Base-by-base conservation (phyloP, 2,113 vertebrate genomes). In the Mormoops blainvillei region DNA sequence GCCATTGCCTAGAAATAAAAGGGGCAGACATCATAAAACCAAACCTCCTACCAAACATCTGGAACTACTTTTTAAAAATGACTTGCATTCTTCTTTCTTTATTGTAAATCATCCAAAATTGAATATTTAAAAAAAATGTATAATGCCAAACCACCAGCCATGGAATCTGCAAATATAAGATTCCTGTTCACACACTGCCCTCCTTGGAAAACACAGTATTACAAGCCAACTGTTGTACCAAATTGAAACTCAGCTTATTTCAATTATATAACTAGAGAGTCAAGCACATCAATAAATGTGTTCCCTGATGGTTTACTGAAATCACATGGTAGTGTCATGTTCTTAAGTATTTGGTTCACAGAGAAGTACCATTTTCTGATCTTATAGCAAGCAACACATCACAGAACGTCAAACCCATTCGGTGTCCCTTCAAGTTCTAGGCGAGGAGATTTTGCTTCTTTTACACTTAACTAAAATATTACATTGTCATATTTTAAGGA, bases 1-100 rank as follows among this genome's bases (percentile, higher is more conserved):
- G 99, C 99, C 99, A 99, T 78, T 99, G 99, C 98, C 99, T 99
- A 94, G 38, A 98, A 98, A 20, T 92, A 73, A 87, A 98, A 97
- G 56, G n/a, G 52, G 96, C 14, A 94, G 73, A 97, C 8, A 56
- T 65, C 38, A 52, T 87, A 16, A 96, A 89, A 76, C 36, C 33
- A 70, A 58, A 50, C 38, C 19, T 58, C 26, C 14, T 26, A 56
- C 4, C 63, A 81, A 70, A 80, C 38, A 94, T 56, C 45, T 71
- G 65, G 19, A 95, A 74, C 5, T 16, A 41, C 33, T 65, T 70
- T 82, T 56, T 54, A 12, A 63, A 82, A 84, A 78, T 11, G 22
- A 58, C 2, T 19, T 24, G 19, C 6, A 26, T 77, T 84, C 26
- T 91, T 80, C 38, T 67, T 68, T 86, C 28, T 65, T 82, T 70